phyloP scores from a whole-genome alignment of 2,888 invertebrate genomes.

The Spicauda simplicius region DNA sequence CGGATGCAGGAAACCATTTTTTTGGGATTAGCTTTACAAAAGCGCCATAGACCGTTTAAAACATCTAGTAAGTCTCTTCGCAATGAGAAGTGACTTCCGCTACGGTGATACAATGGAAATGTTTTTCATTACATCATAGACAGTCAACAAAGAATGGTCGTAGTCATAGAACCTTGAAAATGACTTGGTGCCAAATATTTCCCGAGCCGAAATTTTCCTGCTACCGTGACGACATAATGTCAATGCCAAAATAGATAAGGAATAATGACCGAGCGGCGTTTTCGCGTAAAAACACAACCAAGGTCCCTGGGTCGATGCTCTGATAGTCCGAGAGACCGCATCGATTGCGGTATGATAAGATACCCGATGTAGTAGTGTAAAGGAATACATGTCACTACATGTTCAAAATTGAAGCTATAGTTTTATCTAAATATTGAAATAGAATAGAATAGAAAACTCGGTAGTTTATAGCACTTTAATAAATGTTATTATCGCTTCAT shows the following conservation, averaged over 20 bases:
- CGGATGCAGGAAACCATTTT: too few relatives aligned
- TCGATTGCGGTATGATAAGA: background rate
- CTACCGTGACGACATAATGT: constrained; percentile 2
- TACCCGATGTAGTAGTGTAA: too few relatives aligned
- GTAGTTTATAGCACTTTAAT: too few relatives aligned
- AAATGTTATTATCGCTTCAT: too few relatives aligned
- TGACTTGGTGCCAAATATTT: background rate
- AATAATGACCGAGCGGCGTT: background rate
- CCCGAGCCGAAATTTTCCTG: background rate
- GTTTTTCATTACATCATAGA: background rate
- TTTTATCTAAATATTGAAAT: too few relatives aligned
- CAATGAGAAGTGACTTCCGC: background rate
- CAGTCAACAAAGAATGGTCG: background rate
- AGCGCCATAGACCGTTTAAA: too few relatives aligned
- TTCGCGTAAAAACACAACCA: background rate
- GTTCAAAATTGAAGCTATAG: too few relatives aligned
- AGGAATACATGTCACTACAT: too few relatives aligned
- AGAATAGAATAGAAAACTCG: too few relatives aligned
- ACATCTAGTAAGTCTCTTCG: background rate
- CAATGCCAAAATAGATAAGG: constrained; percentile 10
- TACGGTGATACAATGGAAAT: background rate
- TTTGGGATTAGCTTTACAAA: too few relatives aligned
- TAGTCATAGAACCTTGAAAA: constrained; percentile 10
- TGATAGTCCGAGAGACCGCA: background rate
- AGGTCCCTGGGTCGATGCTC: background rate